Percentiles rank a stretch among this genome's conserved stretches.
Evolutionary conservation across 2,797 vertebrate genomes (phyloP).

Genomic region (Malacoraja senta): DNA sequence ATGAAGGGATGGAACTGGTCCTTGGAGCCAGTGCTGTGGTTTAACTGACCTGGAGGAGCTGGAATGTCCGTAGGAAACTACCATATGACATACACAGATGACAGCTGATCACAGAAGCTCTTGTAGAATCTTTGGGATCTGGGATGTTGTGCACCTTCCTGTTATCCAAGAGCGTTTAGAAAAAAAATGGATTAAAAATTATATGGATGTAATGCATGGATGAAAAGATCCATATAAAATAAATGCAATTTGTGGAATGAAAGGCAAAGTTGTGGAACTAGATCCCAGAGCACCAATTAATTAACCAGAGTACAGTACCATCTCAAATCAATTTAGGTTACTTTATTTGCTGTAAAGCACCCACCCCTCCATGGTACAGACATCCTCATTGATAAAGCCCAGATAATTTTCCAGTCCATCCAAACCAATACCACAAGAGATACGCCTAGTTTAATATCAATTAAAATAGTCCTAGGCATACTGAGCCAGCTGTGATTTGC

Average conservation of each 20-base stretch:
- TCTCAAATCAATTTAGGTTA: background rate
- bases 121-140: background rate
- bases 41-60: background rate
- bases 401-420: background rate
- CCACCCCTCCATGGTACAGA: background rate
- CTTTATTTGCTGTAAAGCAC: background rate
- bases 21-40: background rate
- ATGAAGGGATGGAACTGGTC: background rate
- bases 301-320: background rate
- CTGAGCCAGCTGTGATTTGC: conserved; percentile 23
- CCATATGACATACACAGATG: background rate
- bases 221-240: background rate
- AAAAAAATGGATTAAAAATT: background rate
- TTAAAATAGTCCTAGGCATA: background rate
- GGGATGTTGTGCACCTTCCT: background rate
- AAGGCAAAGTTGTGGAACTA: background rate
- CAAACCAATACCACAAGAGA: background rate
- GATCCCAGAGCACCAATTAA: background rate
- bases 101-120: background rate
- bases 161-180: background rate
- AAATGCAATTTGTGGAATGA: background rate
- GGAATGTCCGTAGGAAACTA: background rate
- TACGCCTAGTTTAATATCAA: conserved; percentile 20
- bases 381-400: background rate
- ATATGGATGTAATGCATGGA: background rate